Conservation (phyloP, 2,888 invertebrate genomes). For the Drosophila aldrichi region DNA sequence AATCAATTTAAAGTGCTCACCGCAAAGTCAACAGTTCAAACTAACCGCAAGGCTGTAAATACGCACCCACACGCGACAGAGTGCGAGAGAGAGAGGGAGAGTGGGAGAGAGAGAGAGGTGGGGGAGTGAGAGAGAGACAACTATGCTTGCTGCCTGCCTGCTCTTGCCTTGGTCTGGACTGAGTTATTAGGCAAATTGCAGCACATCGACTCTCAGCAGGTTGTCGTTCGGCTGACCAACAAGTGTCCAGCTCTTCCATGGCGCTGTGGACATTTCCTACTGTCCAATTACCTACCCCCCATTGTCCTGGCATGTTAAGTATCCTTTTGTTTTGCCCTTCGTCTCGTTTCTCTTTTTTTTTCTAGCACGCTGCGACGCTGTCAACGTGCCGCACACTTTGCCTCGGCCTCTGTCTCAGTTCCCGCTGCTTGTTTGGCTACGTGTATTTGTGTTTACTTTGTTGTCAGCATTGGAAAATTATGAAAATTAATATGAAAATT, state of each 20-base stretch:
- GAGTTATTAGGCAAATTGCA: slow-evolving; percentile 76
- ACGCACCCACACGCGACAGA: slow-evolving; percentile 23
- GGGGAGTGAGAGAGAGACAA: neutral
- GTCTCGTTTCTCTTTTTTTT: slow-evolving; percentile 1
- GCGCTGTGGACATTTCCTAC: slow-evolving; percentile 19
- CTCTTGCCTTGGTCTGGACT: slow-evolving; percentile 11
- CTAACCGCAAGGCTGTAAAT: slow-evolving; percentile 70
- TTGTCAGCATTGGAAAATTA: slow-evolving; percentile 78
- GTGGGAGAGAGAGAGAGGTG: neutral
- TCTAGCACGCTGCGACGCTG: slow-evolving; percentile 43
- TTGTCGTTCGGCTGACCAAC: slow-evolving; percentile 67
- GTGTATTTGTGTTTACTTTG: slow-evolving; percentile 73
- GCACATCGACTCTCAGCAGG: slow-evolving; percentile 67
- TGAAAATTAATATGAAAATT: slow-evolving; percentile 80
- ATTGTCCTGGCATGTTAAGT: slow-evolving; percentile 56
- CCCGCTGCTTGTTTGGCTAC: slow-evolving; percentile 57
- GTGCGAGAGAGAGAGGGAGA: neutral
- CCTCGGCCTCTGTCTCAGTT: neutral
- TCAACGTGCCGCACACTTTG: slow-evolving; percentile 34
- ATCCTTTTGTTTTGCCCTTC: slow-evolving; percentile 63
- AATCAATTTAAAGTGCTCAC: slow-evolving; percentile 79
- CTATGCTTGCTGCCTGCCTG: neutral
- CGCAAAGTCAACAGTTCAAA: slow-evolving; percentile 79
- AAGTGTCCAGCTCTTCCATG: slow-evolving; percentile 33
- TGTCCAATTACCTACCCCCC: slow-evolving; percentile 59